Evolutionary conservation across 2,113 vertebrate genomes (phyloP).

Genomic region (Phrynosoma blainvillii): DNA sequence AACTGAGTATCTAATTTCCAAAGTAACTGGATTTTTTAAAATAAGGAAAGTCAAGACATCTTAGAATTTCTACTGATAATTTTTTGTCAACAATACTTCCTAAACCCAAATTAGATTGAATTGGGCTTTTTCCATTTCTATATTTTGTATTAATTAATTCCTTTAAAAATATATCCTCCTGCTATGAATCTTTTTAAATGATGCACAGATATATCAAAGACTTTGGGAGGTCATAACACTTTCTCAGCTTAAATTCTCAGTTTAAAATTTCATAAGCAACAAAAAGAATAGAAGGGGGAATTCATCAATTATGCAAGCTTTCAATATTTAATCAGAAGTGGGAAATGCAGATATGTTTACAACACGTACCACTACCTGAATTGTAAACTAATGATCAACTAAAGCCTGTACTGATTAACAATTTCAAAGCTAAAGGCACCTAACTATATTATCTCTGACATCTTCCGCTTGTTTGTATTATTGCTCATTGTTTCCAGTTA

Average conservation of each 20-base stretch:
- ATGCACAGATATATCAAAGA: background rate
- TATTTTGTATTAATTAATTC: too few species aligned
- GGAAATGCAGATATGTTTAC: background rate
- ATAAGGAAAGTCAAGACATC: background rate
- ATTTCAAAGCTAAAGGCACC: background rate
- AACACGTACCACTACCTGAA: background rate
- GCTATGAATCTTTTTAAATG: background rate
- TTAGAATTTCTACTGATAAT: background rate
- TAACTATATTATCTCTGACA: background rate
- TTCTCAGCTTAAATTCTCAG: background rate
- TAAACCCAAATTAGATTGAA: background rate
- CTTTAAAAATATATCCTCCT: too few species aligned
- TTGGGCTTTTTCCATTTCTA: background rate
- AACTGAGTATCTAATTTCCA: too few species aligned
- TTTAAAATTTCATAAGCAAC: background rate
- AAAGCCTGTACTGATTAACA: background rate
- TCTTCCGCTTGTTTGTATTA: background rate
- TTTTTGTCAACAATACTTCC: background rate
- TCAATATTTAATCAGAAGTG: conserved; percentile 1
- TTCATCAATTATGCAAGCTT: background rate
- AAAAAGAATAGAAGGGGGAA: too few species aligned
- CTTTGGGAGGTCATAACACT: background rate
- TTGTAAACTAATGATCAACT: background rate
- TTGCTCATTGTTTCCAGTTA: background rate
- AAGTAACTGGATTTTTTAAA: background rate